Evolutionary conservation across 2,888 invertebrate genomes (phyloP).

Genomic region (Trissoscelio sp.): DNA sequence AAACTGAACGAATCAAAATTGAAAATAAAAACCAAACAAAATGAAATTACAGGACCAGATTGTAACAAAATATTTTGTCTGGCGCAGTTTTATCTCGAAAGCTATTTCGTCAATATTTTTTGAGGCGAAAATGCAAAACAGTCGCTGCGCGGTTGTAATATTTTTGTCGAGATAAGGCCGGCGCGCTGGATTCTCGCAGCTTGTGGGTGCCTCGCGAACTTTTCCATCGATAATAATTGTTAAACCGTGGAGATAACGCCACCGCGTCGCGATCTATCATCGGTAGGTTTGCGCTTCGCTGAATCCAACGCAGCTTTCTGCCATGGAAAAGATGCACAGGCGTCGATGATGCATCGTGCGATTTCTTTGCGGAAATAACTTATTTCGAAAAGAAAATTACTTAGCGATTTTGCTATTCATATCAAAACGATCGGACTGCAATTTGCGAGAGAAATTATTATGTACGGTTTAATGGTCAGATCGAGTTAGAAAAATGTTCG

Average conservation of each 20-base stretch:
- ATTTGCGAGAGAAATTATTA: constrained; percentile 33
- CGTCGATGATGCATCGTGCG: constrained; percentile 49
- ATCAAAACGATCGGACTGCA: constrained; percentile 46
- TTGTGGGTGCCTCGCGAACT: constrained; percentile 39
- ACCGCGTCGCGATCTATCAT: constrained; percentile 36
- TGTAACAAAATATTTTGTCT: not conserved
- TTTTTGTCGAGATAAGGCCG: constrained; percentile 10
- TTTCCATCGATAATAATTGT: constrained; percentile 54
- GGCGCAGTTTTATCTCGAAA: not conserved
- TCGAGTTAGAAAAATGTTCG: not conserved
- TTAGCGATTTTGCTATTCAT: constrained; percentile 53
- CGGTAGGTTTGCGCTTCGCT: constrained; percentile 48
- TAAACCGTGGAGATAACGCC: constrained; percentile 46
- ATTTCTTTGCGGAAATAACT: constrained; percentile 54
- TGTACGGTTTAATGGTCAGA: constrained; percentile 22
- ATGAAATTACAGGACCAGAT: too few relatives aligned
- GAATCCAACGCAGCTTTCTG: constrained; percentile 34
- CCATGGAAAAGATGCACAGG: constrained; percentile 33
- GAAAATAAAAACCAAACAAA: not conserved
- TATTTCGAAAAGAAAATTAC: constrained; percentile 58
- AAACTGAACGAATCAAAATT: too few relatives aligned
- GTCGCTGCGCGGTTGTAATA: constrained; percentile 9
- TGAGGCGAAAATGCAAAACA: not conserved
- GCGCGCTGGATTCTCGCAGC: constrained; percentile 15
- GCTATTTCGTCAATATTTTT: constrained; percentile 6